Evolutionary conservation across 2,888 invertebrate genomes (phyloP).

Genomic region (Aphrophora alni): DNA sequence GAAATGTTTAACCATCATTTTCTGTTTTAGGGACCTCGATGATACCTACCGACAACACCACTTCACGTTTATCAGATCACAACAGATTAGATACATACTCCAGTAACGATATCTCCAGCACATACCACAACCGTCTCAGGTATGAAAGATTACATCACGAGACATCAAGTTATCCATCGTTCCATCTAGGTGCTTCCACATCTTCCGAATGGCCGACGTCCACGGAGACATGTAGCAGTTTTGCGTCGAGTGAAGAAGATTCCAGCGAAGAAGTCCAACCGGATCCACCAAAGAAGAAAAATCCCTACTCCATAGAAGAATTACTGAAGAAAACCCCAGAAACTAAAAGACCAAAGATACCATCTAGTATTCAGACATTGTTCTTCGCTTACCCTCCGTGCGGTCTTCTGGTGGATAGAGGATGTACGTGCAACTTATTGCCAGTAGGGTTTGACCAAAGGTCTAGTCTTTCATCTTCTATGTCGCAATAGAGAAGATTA

Average conservation of each 20-base stretch:
- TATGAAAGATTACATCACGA: neutral
- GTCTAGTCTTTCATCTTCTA: neutral
- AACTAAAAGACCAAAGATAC: conserved; percentile 20
- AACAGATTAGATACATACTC: neutral
- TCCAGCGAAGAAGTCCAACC: conserved; percentile 26
- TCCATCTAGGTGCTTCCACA: neutral
- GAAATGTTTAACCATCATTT: no score
- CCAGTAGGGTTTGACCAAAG: neutral
- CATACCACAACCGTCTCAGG: neutral
- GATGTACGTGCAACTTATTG: conserved; percentile 51
- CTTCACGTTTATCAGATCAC: neutral
- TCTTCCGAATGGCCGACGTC: conserved; percentile 57
- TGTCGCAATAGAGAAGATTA: neutral
- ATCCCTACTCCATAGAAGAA: conserved; percentile 78
- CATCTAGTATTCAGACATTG: conserved; percentile 37
- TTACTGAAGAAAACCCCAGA: conserved; percentile 47
- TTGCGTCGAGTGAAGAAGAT: conserved; percentile 22
- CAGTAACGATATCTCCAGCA: conserved; percentile 34
- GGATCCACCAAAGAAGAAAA: conserved; percentile 64
- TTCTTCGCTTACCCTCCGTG: conserved; percentile 52
- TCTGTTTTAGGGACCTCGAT: no score
- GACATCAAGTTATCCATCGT: neutral
- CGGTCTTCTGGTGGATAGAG: conserved; percentile 52
- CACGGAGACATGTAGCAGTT: conserved; percentile 29
- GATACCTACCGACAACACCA: neutral